phyloP scores from a whole-genome alignment of 2,113 vertebrate genomes.

The Chauna torquata region DNA sequence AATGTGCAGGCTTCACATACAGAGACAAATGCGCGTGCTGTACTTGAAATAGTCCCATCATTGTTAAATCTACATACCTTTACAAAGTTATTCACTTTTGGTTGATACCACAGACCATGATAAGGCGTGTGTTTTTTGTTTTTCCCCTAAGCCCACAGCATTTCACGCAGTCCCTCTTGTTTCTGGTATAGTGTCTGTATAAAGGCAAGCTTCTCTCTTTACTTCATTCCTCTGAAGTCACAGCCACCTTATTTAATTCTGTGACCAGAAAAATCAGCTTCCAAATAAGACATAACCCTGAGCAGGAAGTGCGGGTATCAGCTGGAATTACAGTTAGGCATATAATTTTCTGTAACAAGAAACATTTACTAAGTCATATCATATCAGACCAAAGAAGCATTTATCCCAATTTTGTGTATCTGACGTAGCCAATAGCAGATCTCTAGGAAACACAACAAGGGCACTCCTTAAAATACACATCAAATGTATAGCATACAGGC shows the following conservation, averaged over 20 bases:
- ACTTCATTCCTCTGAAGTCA: neutral
- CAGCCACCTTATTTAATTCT: neutral
- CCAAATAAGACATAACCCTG: neutral
- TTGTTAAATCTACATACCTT: neutral
- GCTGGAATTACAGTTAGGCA: neutral
- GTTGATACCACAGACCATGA: neutral
- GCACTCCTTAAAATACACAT: neutral
- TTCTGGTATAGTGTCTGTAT: neutral
- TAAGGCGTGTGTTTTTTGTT: neutral
- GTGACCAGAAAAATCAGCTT: neutral
- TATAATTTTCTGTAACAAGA: neutral
- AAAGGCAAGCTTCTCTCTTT: neutral
- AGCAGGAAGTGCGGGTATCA: neutral
- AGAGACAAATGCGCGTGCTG: neutral
- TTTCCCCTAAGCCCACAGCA: neutral
- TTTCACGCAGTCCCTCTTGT: neutral
- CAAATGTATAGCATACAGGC: neutral
- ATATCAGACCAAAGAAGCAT: neutral
- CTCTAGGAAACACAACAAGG: neutral
- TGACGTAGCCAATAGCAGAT: neutral
- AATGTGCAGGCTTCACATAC: neutral
- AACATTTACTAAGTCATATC: neutral
- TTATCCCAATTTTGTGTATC: neutral
- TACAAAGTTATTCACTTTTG: neutral
- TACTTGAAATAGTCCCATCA: neutral